Evolutionary conservation across 2,888 invertebrate species (phyloP).

Genomic region (Ecliptopera silaceata): DNA sequence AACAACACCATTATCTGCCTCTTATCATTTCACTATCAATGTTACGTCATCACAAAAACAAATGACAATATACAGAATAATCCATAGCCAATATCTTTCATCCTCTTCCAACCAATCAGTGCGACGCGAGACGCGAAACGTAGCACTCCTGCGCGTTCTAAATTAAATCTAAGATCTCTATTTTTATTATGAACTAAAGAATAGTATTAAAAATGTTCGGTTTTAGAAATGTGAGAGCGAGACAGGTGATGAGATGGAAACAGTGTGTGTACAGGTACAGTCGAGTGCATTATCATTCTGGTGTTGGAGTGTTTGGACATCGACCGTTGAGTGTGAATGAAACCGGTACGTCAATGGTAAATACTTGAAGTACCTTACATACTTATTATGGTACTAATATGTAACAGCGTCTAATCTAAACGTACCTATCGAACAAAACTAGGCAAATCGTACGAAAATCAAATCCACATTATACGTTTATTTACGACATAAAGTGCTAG

Average conservation of each 20-base stretch:
- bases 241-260: slow-evolving; percentile 58
- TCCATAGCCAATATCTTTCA: slow-evolving; percentile 22
- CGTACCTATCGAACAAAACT: too few species aligned
- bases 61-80: slow-evolving; percentile 29
- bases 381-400: not conserved
- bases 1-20: slow-evolving; percentile 19
- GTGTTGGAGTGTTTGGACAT: slow-evolving; percentile 84
- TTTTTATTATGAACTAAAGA: slow-evolving; percentile 38
- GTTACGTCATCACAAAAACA: slow-evolving; percentile 27
- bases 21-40: slow-evolving; percentile 31
- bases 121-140: slow-evolving; percentile 39
- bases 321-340: slow-evolving; percentile 68
- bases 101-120: slow-evolving; percentile 49
- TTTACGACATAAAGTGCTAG: too few species aligned
- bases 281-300: slow-evolving; percentile 78
- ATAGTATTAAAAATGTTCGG: slow-evolving; percentile 52
- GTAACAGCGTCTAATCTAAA: not conserved
- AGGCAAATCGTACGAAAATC: too few species aligned
- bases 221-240: slow-evolving; percentile 57
- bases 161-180: slow-evolving; percentile 44
- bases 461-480: too few species aligned
- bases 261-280: slow-evolving; percentile 41
- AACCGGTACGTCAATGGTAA: slow-evolving; percentile 56
- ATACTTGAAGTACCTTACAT: slow-evolving; percentile 8
- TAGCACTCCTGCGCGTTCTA: slow-evolving; percentile 59